Percentiles rank a stretch among this genome's conserved stretches.
These are phyloP conservation scores for Troilus luridus DNA, from an alignment of 2,888 invertebrate genomes.

Conservation along the genomic window DNA sequence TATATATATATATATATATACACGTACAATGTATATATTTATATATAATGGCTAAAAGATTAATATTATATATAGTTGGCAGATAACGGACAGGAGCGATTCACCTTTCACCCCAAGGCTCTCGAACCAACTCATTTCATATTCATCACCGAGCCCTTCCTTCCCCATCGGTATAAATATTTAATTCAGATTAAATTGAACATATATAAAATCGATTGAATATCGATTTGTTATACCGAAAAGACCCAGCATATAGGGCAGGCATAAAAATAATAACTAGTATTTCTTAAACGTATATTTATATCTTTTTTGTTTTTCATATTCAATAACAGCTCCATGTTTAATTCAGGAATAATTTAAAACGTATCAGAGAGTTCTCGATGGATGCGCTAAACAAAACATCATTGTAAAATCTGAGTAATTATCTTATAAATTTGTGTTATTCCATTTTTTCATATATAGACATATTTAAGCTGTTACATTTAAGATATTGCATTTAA, in stretches of 20 bases:
- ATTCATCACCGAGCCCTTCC: neutral
- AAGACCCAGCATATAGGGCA: neutral
- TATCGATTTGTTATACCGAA: neutral
- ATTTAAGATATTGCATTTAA: too few species aligned
- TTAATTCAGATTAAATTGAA: neutral
- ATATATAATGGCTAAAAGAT: neutral
- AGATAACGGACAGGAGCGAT: neutral
- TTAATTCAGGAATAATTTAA: too few species aligned
- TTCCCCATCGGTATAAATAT: neutral
- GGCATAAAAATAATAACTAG: neutral
- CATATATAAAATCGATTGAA: neutral
- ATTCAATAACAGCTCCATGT: too few species aligned
- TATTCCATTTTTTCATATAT: too few species aligned
- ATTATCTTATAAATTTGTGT: too few species aligned
- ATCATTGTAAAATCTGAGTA: too few species aligned
- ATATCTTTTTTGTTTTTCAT: too few species aligned
- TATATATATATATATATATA: too few species aligned
- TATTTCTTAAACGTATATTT: neutral
- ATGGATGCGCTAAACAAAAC: too few species aligned
- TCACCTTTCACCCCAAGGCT: neutral
- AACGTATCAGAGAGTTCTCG: too few species aligned
- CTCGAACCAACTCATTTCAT: neutral
- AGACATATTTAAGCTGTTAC: too few species aligned
- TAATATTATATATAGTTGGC: neutral
- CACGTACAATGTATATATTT: too few species aligned